phyloP scores from a whole-genome alignment of 2,113 vertebrate species.

The Chionomys nivalis region DNA sequence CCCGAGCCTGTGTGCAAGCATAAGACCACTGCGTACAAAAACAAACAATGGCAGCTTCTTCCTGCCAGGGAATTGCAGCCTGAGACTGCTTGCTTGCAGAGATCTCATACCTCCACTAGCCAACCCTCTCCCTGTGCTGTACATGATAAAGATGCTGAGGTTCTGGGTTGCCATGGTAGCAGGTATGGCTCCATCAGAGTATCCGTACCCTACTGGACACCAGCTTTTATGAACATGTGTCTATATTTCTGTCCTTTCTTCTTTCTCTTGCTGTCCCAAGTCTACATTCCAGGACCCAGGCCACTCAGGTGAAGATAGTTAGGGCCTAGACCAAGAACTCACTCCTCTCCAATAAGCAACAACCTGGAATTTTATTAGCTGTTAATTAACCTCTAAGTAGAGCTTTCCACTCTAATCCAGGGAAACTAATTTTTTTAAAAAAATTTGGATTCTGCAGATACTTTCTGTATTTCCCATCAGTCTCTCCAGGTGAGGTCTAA shows the following conservation, averaged over 20 bases:
- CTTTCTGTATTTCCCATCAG: background rate
- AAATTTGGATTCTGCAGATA: background rate
- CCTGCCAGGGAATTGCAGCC: background rate
- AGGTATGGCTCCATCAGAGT: background rate
- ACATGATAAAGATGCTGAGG: background rate
- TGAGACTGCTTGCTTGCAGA: background rate
- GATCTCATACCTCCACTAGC: background rate
- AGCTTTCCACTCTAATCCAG: background rate
- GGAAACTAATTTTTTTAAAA: background rate
- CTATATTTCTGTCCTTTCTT: background rate
- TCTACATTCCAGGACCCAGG: background rate
- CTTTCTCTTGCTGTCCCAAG: background rate
- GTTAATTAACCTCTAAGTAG: background rate
- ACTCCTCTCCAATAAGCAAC: background rate
- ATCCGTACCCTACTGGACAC: too few species aligned
- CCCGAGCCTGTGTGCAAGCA: background rate
- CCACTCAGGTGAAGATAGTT: background rate
- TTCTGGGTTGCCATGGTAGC: background rate
- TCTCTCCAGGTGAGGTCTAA: too few species aligned
- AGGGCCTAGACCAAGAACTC: background rate
- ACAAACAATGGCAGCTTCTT: background rate
- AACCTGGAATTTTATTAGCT: background rate
- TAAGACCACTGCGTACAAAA: background rate
- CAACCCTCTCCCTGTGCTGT: background rate
- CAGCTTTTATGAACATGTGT: background rate